Percentiles rank a stretch among this genome's conserved stretches.
Conservation (phyloP, 2,113 vertebrate genomes). For the Gallinago undulata region DNA sequence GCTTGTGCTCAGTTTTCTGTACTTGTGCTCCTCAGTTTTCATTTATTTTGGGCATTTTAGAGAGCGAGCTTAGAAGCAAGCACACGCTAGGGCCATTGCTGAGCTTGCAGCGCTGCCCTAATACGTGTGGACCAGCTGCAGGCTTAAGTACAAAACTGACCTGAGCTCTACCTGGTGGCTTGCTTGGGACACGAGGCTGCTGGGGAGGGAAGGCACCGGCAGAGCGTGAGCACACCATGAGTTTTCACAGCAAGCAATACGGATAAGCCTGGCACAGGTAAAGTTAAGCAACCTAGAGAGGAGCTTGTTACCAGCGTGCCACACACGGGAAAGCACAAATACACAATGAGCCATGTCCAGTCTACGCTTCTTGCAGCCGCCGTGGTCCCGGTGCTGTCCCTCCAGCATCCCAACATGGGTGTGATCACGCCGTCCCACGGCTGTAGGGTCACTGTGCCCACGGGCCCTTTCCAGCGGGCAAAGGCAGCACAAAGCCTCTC, state of each 20-base stretch:
- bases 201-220: background rate
- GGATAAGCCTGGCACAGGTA: background rate
- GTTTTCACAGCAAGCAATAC: background rate
- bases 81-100: fast-evolving
- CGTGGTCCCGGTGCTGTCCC: background rate
- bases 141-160: background rate
- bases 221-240: fast-evolving
- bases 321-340: background rate
- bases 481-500: background rate
- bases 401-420: background rate
- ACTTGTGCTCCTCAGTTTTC: fast-evolving
- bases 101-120: background rate
- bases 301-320: background rate
- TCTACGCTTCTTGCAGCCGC: background rate
- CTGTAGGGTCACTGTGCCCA: fast-evolving
- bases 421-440: fast-evolving
- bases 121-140: fast-evolving
- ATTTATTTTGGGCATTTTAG: background rate
- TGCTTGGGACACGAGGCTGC: background rate
- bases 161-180: too few species aligned
- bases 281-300: background rate
- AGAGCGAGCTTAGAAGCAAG: background rate
- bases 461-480: background rate
- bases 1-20: background rate
- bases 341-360: fast-evolving